Evolutionary conservation across 2,888 invertebrate species (phyloP).

Genomic region (Cactoblastis cactorum): DNA sequence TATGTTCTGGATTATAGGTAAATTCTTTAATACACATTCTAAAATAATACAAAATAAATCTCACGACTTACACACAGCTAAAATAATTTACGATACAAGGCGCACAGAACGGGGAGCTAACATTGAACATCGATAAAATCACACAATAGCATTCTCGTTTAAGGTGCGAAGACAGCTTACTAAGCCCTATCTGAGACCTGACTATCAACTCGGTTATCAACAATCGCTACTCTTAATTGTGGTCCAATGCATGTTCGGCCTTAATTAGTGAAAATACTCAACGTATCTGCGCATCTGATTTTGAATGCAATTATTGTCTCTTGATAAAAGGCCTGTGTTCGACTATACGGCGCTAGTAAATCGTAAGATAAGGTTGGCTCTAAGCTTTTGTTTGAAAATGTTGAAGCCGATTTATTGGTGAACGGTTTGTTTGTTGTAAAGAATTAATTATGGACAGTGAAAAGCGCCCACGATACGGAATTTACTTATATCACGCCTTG

Average conservation of each 20-base stretch:
- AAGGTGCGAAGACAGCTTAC: slow-evolving; percentile 66
- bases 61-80: too few species aligned
- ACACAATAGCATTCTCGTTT: slow-evolving; percentile 29
- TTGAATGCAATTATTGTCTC: slow-evolving; percentile 76
- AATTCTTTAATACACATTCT: too few species aligned
- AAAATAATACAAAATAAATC: too few species aligned
- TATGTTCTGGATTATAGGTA: too few species aligned
- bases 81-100: too few species aligned
- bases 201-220: slow-evolving; percentile 67
- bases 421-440: background rate
- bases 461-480: background rate
- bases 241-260: slow-evolving; percentile 62
- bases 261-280: slow-evolving; percentile 76
- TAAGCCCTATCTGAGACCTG: slow-evolving; percentile 49
- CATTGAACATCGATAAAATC: slow-evolving; percentile 10
- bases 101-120: too few species aligned
- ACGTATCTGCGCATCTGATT: slow-evolving; percentile 71
- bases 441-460: background rate
- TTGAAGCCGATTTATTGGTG: background rate
- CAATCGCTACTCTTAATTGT: slow-evolving; percentile 73
- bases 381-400: slow-evolving; percentile 7
- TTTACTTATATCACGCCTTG: too few species aligned
- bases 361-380: slow-evolving; percentile 8
- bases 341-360: slow-evolving; percentile 29
- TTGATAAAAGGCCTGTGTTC: slow-evolving; percentile 58